Evolutionary conservation across 2,113 vertebrate genomes (phyloP).

Genomic region (Enhydra lutris): DNA sequence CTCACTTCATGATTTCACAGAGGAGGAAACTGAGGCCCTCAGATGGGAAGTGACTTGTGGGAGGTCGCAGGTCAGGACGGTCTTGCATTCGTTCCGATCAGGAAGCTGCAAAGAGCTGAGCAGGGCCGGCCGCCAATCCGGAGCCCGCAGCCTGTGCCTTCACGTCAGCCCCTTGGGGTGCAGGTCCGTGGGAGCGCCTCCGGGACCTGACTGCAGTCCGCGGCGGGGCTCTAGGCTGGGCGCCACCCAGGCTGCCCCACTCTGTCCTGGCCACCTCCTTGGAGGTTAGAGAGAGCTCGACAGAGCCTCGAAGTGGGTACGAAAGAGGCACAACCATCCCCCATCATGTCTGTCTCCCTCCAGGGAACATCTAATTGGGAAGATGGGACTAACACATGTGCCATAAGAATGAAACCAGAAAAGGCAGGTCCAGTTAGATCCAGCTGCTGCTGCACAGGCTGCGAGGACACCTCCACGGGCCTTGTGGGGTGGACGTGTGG

Average conservation of each 20-base stretch:
- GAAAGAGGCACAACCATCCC: not conserved
- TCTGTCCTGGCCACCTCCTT: not conserved
- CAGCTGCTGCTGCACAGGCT: not conserved
- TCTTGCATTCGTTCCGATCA: not conserved
- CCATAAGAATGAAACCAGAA: not conserved
- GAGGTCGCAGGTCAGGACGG: slow-evolving; percentile 5
- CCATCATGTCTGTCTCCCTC: not conserved
- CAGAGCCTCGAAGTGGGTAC: not conserved
- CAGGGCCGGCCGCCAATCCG: not conserved
- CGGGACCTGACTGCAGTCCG: not conserved
- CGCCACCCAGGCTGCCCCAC: not conserved
- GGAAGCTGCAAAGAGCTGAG: not conserved
- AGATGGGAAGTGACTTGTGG: slow-evolving; percentile 12
- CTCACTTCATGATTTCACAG: slow-evolving; percentile 45
- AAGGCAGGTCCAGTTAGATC: not conserved
- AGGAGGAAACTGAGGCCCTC: slow-evolving; percentile 22
- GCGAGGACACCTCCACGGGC: not conserved
- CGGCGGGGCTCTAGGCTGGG: not conserved
- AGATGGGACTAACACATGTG: not conserved
- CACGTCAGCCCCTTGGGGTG: fast-evolving
- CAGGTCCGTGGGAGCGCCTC: not conserved
- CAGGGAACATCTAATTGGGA: not conserved
- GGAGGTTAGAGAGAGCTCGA: not conserved
- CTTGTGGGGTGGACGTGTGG: not conserved
- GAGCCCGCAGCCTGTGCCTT: not conserved